Percentiles rank a stretch among this genome's conserved stretches.
phyloP scores from a whole-genome alignment of 2,797 vertebrate genomes.

The Buceros bicornis region DNA sequence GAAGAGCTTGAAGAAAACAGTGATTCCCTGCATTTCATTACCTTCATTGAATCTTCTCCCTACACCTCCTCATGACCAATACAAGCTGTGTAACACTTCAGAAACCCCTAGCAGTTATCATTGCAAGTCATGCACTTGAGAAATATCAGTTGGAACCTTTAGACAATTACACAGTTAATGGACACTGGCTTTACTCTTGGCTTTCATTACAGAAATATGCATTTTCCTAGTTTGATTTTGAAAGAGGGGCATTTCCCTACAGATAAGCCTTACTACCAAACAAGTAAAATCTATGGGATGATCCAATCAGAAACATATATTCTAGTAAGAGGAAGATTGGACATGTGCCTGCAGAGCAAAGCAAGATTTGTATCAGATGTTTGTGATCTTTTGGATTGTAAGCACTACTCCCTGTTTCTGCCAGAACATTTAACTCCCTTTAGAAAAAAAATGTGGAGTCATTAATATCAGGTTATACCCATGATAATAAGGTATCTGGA shows the following conservation, averaged over 20 bases:
- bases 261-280: neutral
- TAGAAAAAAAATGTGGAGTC: rapidly evolving
- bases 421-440: neutral
- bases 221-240: neutral
- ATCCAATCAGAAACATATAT: neutral
- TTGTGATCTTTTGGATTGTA: neutral
- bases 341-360: neutral
- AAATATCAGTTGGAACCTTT: neutral
- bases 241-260: neutral
- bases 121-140: neutral
- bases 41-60: neutral
- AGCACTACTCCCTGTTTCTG: neutral
- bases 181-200: neutral
- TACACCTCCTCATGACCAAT: neutral
- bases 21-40: neutral
- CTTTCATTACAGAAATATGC: neutral
- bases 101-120: neutral
- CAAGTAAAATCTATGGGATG: neutral
- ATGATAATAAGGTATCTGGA: neutral
- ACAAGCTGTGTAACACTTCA: neutral
- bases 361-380: neutral
- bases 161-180: neutral
- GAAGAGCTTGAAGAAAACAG: neutral
- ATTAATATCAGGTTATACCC: neutral
- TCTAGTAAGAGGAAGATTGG: neutral